These are phyloP conservation scores for Callithrix jacchus DNA, from an alignment of 2,113 vertebrate genomes.

Conservation along the genomic window DNA sequence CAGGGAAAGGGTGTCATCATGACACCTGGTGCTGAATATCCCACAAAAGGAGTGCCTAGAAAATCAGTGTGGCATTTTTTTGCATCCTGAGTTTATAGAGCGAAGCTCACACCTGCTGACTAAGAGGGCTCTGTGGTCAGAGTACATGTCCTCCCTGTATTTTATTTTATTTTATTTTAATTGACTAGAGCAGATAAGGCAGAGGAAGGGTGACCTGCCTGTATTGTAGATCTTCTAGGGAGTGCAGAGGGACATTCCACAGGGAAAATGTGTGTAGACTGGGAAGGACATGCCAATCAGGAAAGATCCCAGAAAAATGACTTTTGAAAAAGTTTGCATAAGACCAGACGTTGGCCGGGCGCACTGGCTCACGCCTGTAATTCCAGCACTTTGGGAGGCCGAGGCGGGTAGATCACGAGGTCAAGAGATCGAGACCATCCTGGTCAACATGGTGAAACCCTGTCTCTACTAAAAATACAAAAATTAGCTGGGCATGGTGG, in stretches of 20 bases:
- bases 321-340: not conserved
- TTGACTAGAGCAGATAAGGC: not conserved
- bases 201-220: not conserved
- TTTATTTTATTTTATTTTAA: not conserved
- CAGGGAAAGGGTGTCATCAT: not conserved
- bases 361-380: too few species aligned
- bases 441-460: too few species aligned
- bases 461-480: too few species aligned
- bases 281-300: not conserved
- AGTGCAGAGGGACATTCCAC: not conserved
- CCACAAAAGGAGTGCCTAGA: not conserved
- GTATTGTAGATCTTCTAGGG: not conserved
- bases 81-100: not conserved
- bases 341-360: too few species aligned
- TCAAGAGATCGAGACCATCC: too few species aligned
- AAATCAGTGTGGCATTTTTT: not conserved
- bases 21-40: not conserved
- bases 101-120: not conserved
- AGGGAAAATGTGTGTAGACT: not conserved
- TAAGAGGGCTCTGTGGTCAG: not conserved
- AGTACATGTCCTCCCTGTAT: not conserved
- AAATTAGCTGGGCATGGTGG: too few species aligned
- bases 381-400: too few species aligned
- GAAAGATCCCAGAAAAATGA: not conserved
- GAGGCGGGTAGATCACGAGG: too few species aligned